Evolutionary conservation across 1,140 invertebrate species (phyloP), one percentile per base, ranked within the genome.

Genomic region (Ruditapes philippinarum): DNA sequence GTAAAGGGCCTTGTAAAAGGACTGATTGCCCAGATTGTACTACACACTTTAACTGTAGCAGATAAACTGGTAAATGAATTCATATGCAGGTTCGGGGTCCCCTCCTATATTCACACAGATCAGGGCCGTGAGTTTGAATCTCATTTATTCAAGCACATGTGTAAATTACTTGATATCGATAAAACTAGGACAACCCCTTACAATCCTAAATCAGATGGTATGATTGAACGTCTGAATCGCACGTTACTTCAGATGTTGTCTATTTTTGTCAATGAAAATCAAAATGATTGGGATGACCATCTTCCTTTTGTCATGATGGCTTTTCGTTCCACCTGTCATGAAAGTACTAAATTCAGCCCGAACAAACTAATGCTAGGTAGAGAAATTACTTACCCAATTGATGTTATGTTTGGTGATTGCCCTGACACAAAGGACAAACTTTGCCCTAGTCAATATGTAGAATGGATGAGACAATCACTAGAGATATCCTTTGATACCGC

Each of bases 101-200:
- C 91, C 14, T 3, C 12, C 0, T 22, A 62, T 25, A 82, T 92
- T 17, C 92, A 90, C 70, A 84, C 84, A 4, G 92, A 91, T 45
- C 91, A 95, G 84, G 96, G 94, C 51, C 81, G 80, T 19, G 79
- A 94, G 33, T 91, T 94, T 80, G 87, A 87, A 68, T 91, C 86
- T 9, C 2, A 84, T 31, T 33, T 94, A 22, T 91, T 93, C 31
- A 54, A 74, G n/a, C 40, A 85, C 11, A 49, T 93, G 19, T 92
- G 92, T 62, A 38, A 90, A 25, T 25, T 76, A n/a, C 70, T 92
- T 22, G 89, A 83, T 2, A 90, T 91, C 38, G 60, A 85, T 31
- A 92, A 92, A 73, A 86, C 88, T 17, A 40, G 70, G 57, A 92
- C 92, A 22, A 88, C 70, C 25, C 73, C 89, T 1, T 92, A 93